Evolutionary conservation across 2,113 vertebrate genomes (phyloP).

Genomic region (Trematocara variabile): DNA sequence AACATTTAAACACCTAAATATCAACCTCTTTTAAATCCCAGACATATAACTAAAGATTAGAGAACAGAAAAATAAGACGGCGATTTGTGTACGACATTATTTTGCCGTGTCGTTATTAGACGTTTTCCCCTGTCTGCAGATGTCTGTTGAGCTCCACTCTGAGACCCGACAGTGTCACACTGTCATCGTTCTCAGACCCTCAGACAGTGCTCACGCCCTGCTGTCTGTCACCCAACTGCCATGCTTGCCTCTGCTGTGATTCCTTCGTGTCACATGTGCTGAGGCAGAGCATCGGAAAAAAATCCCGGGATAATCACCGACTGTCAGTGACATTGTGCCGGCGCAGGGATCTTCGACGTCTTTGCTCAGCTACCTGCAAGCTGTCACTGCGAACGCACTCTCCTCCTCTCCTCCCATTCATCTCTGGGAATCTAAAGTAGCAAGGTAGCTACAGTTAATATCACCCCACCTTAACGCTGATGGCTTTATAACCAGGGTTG

Average conservation of each 20-base stretch:
- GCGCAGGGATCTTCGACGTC: background rate
- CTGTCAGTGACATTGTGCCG: slow-evolving; percentile 10
- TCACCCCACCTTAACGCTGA: background rate
- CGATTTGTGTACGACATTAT: background rate
- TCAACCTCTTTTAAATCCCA: background rate
- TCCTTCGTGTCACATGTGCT: slow-evolving; percentile 45
- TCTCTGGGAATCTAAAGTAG: background rate
- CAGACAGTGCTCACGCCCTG: slow-evolving; percentile 6
- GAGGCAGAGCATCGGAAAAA: slow-evolving; percentile 11
- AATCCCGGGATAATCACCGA: background rate
- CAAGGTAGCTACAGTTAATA: background rate
- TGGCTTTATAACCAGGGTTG: background rate
- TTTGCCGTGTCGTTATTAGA: background rate
- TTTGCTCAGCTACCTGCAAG: background rate
- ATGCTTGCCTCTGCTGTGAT: slow-evolving; percentile 3
- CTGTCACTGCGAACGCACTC: background rate
- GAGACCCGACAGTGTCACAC: background rate
- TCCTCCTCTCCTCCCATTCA: background rate
- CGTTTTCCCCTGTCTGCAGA: background rate
- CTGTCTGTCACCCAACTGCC: slow-evolving; percentile 41
- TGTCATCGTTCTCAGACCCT: slow-evolving; percentile 19
- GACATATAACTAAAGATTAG: background rate
- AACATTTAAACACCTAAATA: background rate
- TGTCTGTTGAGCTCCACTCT: background rate
- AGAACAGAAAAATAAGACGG: background rate